Conservation (phyloP, 2,888 invertebrate genomes). For the Drosophila infuscata region DNA sequence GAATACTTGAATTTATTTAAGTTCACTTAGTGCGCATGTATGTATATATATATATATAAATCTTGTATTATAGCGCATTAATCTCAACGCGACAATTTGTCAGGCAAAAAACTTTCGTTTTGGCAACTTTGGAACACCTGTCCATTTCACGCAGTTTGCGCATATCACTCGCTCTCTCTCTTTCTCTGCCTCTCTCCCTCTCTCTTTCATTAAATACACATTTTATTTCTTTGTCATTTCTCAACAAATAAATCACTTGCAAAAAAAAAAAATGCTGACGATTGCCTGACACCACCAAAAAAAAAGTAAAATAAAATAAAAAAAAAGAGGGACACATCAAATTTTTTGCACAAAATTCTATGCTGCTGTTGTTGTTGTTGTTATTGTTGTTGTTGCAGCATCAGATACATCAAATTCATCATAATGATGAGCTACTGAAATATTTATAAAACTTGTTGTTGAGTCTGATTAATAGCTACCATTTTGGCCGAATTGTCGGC, state of each 20-base stretch:
- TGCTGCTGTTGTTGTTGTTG: background rate
- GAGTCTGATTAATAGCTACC: slow-evolving; percentile 36
- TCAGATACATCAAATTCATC: slow-evolving; percentile 44
- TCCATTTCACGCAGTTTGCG: slow-evolving; percentile 33
- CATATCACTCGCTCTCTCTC: slow-evolving; percentile 7
- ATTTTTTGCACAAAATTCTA: background rate
- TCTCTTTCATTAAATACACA: background rate
- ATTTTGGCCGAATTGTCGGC: slow-evolving; percentile 23
- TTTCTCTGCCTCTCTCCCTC: background rate
- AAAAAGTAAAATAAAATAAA: slow-evolving; percentile 3
- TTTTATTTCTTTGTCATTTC: slow-evolving; percentile 17
- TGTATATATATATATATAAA: background rate
- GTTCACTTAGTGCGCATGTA: background rate
- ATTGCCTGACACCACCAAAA: slow-evolving; percentile 29
- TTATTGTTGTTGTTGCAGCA: slow-evolving; percentile 2
- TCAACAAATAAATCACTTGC: slow-evolving; percentile 45
- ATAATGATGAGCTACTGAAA: slow-evolving; percentile 46
- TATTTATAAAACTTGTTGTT: slow-evolving; percentile 27
- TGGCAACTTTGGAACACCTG: slow-evolving; percentile 46
- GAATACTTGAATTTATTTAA: background rate
- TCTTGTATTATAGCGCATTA: slow-evolving; percentile 17
- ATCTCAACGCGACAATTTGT: slow-evolving; percentile 42
- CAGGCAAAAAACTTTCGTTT: slow-evolving; percentile 47
- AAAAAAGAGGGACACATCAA: slow-evolving; percentile 4
- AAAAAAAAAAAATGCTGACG: slow-evolving; percentile 27